A percentile compares a stretch with the other conserved stretches of the same genome.
phyloP scores from a whole-genome alignment of 2,888 invertebrate species.

The Caenorhabditis plicata region DNA sequence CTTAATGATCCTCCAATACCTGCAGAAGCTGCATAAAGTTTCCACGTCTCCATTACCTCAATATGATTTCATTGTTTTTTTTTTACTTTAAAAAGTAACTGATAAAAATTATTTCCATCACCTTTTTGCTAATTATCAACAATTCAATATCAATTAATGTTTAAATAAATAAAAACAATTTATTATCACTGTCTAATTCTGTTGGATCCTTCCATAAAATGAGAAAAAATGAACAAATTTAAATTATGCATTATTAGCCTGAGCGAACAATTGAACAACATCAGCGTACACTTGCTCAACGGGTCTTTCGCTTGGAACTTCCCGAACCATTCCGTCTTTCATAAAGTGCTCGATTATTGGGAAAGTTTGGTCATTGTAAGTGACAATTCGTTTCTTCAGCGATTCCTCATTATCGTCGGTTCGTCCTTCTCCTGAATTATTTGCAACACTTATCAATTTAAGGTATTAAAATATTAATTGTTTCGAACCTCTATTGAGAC shows the following conservation, averaged over 20 bases:
- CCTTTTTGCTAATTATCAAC: too few species aligned
- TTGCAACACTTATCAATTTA: background rate
- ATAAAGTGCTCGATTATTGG: slow-evolving; percentile 66
- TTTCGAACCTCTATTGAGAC: slow-evolving; percentile 75
- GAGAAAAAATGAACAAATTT: too few species aligned
- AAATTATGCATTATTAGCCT: too few species aligned
- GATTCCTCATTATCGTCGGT: slow-evolving; percentile 90
- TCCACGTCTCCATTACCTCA: slow-evolving; percentile 16
- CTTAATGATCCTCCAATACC: slow-evolving; percentile 28
- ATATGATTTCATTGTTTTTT: background rate
- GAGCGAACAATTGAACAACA: slow-evolving; percentile 18
- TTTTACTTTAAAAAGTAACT: background rate
- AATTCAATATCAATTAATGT: too few species aligned
- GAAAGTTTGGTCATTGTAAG: slow-evolving; percentile 62
- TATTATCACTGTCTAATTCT: too few species aligned
- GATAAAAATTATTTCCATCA: too few species aligned
- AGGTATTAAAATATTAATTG: background rate
- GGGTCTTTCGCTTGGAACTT: slow-evolving; percentile 43
- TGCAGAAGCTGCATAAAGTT: slow-evolving; percentile 12
- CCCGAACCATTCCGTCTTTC: slow-evolving; percentile 45
- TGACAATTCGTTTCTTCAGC: slow-evolving; percentile 75
- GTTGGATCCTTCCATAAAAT: too few species aligned
- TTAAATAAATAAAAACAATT: too few species aligned
- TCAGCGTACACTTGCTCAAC: slow-evolving; percentile 50
- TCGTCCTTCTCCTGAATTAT: slow-evolving; percentile 30